A percentile compares a stretch with the other conserved stretches of the same genome.
Evolutionary conservation across 2,888 invertebrate genomes (phyloP).

Genomic region (Tetrapedia diversipes): DNA sequence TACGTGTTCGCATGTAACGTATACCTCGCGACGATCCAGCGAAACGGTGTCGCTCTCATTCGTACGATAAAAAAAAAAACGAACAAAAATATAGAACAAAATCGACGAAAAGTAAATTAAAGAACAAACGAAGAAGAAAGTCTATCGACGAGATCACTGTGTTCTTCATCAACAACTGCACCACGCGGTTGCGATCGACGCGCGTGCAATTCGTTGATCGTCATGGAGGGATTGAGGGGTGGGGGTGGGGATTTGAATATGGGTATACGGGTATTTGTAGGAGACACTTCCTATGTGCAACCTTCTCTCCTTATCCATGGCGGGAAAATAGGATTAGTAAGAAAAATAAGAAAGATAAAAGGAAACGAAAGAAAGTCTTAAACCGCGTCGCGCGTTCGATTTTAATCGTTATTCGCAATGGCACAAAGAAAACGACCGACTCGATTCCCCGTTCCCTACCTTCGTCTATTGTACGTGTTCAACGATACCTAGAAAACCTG

Average conservation of each 20-base stretch:
- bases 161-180: slow-evolving; percentile 21
- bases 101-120: slow-evolving; percentile 22
- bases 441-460: slow-evolving; percentile 1
- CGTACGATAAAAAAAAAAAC: slow-evolving; percentile 19
- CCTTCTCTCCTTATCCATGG: neutral
- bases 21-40: slow-evolving; percentile 26
- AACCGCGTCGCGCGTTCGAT: slow-evolving; percentile 10
- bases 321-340: too few relatives aligned
- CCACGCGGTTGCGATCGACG: slow-evolving; percentile 13
- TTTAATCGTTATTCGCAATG: slow-evolving; percentile 48
- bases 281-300: neutral
- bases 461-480: slow-evolving; percentile 2
- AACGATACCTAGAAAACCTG: slow-evolving; percentile 27
- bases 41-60: slow-evolving; percentile 29
- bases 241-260: too few relatives aligned
- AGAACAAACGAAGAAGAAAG: slow-evolving; percentile 52
- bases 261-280: too few relatives aligned
- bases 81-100: neutral
- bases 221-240: slow-evolving; percentile 24
- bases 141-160: slow-evolving; percentile 74
- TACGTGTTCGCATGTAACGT: slow-evolving; percentile 18
- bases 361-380: slow-evolving; percentile 25
- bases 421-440: slow-evolving; percentile 52
- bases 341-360: neutral
- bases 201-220: slow-evolving; percentile 33